phyloP scores from a whole-genome alignment of 2,888 invertebrate species.

The Hemistola chrysoprasaria region DNA sequence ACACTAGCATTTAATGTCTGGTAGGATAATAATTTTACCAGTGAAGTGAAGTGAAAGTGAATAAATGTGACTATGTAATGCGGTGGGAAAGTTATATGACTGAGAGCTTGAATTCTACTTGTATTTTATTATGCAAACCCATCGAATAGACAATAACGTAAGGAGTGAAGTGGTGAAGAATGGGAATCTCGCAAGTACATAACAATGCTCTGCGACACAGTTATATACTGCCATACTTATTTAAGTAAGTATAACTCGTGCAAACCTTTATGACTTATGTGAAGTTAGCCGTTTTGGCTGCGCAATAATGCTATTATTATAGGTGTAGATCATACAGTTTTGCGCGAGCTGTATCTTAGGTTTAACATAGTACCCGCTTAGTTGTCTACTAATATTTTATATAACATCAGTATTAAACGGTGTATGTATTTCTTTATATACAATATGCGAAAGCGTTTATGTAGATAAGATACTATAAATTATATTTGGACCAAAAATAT shows the following conservation, averaged over 20 bases:
- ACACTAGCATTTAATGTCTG: conserved; percentile 26
- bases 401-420: conserved; percentile 78
- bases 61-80: conserved; percentile 32
- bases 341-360: no score
- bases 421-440: conserved; percentile 72
- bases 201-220: conserved; percentile 54
- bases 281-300: no score
- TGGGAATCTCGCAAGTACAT: conserved; percentile 68
- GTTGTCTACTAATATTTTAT: conserved; percentile 64
- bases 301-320: no score
- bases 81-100: conserved; percentile 36
- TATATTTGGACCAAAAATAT: conserved; percentile 77
- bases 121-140: conserved; percentile 63
- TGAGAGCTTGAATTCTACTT: conserved; percentile 51
- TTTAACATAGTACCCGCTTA: conserved; percentile 72
- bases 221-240: conserved; percentile 78
- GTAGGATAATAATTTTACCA: conserved; percentile 15
- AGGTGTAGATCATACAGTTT: no score
- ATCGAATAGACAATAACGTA: conserved; percentile 70
- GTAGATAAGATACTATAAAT: conserved; percentile 53
- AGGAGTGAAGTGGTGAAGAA: conserved; percentile 56
- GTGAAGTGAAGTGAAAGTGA: conserved; percentile 38
- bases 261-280: no score
- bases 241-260: conserved; percentile 57
- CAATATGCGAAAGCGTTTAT: conserved; percentile 61